Conservation (phyloP, 2,888 invertebrate genomes). For the Pseudococcus longispinus region DNA sequence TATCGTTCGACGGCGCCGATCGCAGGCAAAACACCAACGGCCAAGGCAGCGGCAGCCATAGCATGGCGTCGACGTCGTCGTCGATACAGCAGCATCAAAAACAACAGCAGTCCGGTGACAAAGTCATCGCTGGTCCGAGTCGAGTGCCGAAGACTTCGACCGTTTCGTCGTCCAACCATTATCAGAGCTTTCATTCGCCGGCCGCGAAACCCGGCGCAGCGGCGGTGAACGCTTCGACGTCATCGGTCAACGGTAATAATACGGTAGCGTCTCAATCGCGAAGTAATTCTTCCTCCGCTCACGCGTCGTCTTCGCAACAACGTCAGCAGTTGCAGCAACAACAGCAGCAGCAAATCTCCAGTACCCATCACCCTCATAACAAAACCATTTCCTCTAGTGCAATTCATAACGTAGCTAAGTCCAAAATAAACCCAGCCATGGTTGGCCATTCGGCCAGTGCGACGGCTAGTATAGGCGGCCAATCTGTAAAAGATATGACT, state of each 20-base stretch:
- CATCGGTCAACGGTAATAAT: not conserved
- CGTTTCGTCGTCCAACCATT: not conserved
- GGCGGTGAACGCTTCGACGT: not conserved
- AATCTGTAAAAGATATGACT: not conserved
- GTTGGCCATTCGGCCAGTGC: not conserved
- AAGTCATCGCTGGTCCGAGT: not conserved
- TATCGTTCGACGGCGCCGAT: conserved; percentile 25
- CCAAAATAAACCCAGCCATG: not conserved
- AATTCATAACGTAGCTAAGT: not conserved
- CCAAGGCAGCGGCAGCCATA: not conserved
- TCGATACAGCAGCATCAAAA: not conserved
- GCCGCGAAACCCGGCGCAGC: not conserved
- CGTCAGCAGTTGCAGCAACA: not conserved
- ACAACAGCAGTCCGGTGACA: not conserved
- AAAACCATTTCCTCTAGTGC: not conserved
- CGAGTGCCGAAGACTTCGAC: not conserved
- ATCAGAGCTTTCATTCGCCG: conserved; percentile 54
- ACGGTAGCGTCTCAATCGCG: not conserved
- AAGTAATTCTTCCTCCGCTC: not conserved
- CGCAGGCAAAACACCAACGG: not conserved
- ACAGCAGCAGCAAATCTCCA: not conserved
- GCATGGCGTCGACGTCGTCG: not conserved
- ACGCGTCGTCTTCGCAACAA: not conserved
- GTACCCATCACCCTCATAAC: not conserved
- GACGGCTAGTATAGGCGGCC: not conserved